A percentile compares a stretch with the other conserved stretches of the same genome.
These are phyloP conservation scores for Nasonia giraulti DNA, from an alignment of 1,140 invertebrate species.

Conservation along the genomic window DNA sequence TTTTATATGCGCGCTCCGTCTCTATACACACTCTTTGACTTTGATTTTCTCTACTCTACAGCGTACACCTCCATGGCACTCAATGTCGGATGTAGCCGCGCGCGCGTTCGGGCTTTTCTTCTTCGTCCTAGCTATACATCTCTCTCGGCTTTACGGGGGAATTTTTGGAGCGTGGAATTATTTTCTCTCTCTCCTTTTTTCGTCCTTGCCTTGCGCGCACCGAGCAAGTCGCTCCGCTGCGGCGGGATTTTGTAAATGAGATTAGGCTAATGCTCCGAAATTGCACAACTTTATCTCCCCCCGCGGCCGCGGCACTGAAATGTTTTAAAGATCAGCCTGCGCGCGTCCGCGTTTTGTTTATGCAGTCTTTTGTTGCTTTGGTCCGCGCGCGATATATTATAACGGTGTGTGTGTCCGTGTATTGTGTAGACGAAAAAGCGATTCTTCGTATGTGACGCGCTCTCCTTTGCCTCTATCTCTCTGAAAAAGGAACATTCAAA, in stretches of 20 bases:
- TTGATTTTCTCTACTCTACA: slow-evolving; percentile 33
- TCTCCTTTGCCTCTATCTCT: neutral
- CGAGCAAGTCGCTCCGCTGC: neutral
- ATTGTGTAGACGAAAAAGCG: neutral
- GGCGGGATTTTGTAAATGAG: slow-evolving; percentile 1
- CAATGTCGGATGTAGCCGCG: neutral
- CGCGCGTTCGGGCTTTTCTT: neutral
- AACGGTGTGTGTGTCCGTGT: neutral
- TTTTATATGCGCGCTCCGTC: slow-evolving; percentile 30
- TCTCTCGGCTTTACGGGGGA: slow-evolving; percentile 20
- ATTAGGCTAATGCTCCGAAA: slow-evolving; percentile 13
- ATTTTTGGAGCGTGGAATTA: slow-evolving; percentile 41
- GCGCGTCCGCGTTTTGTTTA: neutral
- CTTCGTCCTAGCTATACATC: neutral
- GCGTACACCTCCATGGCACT: neutral
- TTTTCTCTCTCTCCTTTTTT: slow-evolving; percentile 14
- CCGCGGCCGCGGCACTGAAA: neutral
- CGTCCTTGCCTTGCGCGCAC: too few relatives aligned
- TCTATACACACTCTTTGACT: slow-evolving; percentile 37
- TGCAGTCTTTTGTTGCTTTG: neutral
- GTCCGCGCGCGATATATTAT: neutral
- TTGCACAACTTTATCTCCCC: neutral
- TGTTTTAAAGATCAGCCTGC: neutral
- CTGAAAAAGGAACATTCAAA: neutral
- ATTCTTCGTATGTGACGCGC: neutral